Evolutionary conservation across 2,113 vertebrate genomes (phyloP).

Genomic region (Mohoua ochrocephala): DNA sequence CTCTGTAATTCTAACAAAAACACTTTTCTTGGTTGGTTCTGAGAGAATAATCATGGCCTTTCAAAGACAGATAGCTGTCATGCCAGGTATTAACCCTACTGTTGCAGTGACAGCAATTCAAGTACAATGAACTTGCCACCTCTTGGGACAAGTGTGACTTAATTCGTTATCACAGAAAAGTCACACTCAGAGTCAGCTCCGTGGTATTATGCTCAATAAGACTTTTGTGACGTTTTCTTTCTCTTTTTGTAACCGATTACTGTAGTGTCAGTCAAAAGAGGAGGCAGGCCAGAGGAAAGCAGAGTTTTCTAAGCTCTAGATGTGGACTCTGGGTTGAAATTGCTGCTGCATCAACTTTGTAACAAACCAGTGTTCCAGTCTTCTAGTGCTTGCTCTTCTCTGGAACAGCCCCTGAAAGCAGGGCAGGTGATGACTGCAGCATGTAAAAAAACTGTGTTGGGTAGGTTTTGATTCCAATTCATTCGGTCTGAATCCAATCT

Average conservation of each 20-base stretch:
- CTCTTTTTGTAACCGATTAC: background rate
- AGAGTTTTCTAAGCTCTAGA: background rate
- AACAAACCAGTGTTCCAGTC: background rate
- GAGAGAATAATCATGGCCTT: constrained; percentile 23
- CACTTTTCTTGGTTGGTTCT: background rate
- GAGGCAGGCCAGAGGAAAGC: background rate
- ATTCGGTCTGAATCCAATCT: background rate
- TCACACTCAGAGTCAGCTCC: background rate
- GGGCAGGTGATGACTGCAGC: background rate
- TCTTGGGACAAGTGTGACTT: constrained; percentile 18
- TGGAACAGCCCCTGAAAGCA: background rate
- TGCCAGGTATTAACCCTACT: background rate
- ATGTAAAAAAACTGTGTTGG: accelerated
- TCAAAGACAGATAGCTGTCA: constrained; percentile 2
- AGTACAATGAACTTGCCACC: background rate
- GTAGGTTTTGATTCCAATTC: background rate
- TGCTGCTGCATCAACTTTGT: background rate
- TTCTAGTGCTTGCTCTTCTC: background rate
- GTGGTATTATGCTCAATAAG: background rate
- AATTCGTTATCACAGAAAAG: background rate
- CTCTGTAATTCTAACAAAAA: background rate
- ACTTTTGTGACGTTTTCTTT: background rate
- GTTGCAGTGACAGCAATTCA: constrained; percentile 32
- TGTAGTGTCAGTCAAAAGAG: background rate
- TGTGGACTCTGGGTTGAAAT: background rate